Evolutionary conservation across 2,797 vertebrate species (phyloP).

Genomic region (Platyrinchus mystaceus): DNA sequence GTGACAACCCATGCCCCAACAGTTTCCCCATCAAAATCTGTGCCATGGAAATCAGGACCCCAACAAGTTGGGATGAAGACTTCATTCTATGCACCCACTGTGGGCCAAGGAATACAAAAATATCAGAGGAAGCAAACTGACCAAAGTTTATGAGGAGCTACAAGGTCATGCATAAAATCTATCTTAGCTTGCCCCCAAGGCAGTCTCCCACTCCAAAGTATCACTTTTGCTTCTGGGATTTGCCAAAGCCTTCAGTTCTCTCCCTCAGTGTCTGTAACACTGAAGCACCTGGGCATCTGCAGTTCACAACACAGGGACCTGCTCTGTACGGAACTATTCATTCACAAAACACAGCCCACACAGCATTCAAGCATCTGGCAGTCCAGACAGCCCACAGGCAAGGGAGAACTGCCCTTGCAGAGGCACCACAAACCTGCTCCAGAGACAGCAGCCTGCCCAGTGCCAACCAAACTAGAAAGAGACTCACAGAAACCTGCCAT

Average conservation of each 20-base stretch:
- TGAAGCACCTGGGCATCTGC: neutral
- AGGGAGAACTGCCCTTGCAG: neutral
- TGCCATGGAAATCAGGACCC: neutral
- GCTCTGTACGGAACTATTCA: accelerated
- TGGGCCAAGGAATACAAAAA: neutral
- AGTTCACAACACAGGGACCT: neutral
- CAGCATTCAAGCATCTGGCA: neutral
- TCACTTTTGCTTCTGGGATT: neutral
- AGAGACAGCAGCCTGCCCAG: neutral
- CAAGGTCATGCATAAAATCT: neutral
- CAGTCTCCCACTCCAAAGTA: neutral
- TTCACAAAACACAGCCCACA: neutral
- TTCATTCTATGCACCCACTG: neutral
- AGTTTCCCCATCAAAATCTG: neutral
- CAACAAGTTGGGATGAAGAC: neutral
- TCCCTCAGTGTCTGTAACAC: neutral
- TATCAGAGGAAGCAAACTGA: neutral
- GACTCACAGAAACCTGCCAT: neutral
- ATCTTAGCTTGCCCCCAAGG: neutral
- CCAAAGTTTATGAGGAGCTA: neutral
- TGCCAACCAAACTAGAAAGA: neutral
- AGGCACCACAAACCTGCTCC: neutral
- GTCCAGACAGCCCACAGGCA: neutral
- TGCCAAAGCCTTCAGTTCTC: neutral
- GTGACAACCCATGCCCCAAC: neutral